Evolutionary conservation across 2,113 vertebrate species (phyloP).

Genomic region (Ameiurus melas): DNA sequence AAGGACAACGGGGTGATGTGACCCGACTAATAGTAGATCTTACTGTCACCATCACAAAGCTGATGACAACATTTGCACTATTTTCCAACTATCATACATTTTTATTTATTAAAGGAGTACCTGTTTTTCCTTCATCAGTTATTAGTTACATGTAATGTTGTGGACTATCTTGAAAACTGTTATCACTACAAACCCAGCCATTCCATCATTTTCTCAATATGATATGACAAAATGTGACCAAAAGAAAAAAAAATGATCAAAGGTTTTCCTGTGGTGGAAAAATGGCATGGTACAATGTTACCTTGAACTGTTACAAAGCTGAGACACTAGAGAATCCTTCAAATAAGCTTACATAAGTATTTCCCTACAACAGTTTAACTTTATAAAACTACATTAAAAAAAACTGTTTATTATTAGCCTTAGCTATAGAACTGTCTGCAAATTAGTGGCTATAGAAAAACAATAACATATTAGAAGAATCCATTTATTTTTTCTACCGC

Average conservation of each 20-base stretch:
- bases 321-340: not conserved
- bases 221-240: not conserved
- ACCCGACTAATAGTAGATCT: not conserved
- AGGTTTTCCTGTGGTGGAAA: not conserved
- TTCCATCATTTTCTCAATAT: not conserved
- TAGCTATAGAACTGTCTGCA: not conserved
- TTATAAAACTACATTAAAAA: not conserved
- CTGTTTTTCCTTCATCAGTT: not conserved
- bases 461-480: not conserved
- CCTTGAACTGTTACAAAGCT: not conserved
- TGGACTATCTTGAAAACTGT: not conserved
- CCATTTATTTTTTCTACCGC: too few relatives aligned
- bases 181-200: not conserved
- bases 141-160: not conserved
- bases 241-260: not conserved
- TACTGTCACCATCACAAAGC: not conserved
- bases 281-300: not conserved
- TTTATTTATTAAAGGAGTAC: not conserved
- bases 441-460: not conserved
- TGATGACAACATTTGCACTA: not conserved
- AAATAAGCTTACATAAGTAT: not conserved
- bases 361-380: too few relatives aligned
- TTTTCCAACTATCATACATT: not conserved
- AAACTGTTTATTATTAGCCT: not conserved
- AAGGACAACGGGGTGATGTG: not conserved